Base-by-base conservation (phyloP, 92 coral and sea anemone genomes). In the Metridium senile region DNA sequence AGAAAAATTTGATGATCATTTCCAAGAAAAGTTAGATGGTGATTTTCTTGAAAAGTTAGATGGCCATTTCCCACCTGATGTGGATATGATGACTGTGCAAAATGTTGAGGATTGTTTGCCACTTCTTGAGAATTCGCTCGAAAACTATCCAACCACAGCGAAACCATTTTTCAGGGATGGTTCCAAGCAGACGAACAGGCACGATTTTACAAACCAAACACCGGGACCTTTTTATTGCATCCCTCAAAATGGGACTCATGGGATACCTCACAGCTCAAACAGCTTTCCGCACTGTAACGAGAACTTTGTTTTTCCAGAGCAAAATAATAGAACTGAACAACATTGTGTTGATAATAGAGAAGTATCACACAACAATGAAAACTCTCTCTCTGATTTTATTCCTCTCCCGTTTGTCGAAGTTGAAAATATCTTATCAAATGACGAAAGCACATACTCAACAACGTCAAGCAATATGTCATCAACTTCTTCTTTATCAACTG, bases 341-440 rank as follows among this genome's bases (percentile, higher is more conserved):
- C n/a, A n/a, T n/a, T n/a, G n/a, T n/a, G n/a, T n/a, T n/a, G n/a
- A n/a, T n/a, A n/a, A n/a, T n/a, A n/a, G n/a, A n/a, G n/a, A n/a
- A n/a, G n/a, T n/a, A n/a, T n/a, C n/a, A n/a, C n/a, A n/a, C n/a
- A n/a, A n/a, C n/a, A 39, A 34, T 27, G 67, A 73, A 25, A 27
- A 73, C 2, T 58, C 78, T 2, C 54, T 56, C 22, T 1, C 63
- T 33, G 78, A 73, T 18, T 73, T 73, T 32, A 54, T 23, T 9
- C 27, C 65, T 34, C 67, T 73, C 0, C 78, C 78, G 17, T 25
- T 73, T 27, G 78, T 45, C 20, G 78, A 73, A 22, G 49, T 73
- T 32, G 78, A 73, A 34, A 73, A 49, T 20, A 73, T 58, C 0
- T 73, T 73, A 45, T 57, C 59, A 1, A 45, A 43, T 21, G 33